A percentile compares a stretch with the other conserved stretches of the same genome.
These are phyloP conservation scores for Habroteleia sp. DNA, from an alignment of 2,888 invertebrate species.

Conservation along the genomic window DNA sequence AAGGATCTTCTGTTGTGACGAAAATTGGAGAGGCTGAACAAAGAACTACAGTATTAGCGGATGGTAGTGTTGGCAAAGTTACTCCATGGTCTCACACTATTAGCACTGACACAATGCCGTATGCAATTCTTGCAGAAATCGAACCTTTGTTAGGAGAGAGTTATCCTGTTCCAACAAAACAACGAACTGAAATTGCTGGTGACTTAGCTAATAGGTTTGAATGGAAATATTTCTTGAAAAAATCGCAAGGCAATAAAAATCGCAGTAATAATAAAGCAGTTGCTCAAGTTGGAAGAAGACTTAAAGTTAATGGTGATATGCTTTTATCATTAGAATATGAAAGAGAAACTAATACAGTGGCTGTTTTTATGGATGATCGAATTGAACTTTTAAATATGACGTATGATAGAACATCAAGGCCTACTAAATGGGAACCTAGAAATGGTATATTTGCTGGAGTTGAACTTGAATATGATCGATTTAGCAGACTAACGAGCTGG, in stretches of 20 bases:
- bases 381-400: conserved; percentile 92
- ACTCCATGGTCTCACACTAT: conserved; percentile 94
- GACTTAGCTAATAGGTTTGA: conserved; percentile 96
- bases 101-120: conserved; percentile 94
- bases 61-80: conserved; percentile 90
- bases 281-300: conserved; percentile 91
- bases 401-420: conserved; percentile 91
- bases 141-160: conserved; percentile 94
- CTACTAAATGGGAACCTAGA: conserved; percentile 91
- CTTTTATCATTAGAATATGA: conserved; percentile 95
- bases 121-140: conserved; percentile 93
- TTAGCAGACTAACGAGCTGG: conserved; percentile 94
- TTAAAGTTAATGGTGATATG: conserved; percentile 95
- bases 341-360: conserved; percentile 91
- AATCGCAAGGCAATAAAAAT: conserved; percentile 84
- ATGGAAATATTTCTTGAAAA: conserved; percentile 95
- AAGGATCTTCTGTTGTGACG: conserved; percentile 92
- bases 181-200: conserved; percentile 93
- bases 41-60: conserved; percentile 89
- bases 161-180: conserved; percentile 95
- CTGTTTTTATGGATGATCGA: conserved; percentile 93
- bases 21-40: conserved; percentile 91
- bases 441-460: conserved; percentile 94
- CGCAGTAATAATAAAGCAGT: conserved; percentile 84
- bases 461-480: conserved; percentile 94